Base-by-base conservation (phyloP, 2,888 invertebrate species). In the Agrotis exclamationis region DNA sequence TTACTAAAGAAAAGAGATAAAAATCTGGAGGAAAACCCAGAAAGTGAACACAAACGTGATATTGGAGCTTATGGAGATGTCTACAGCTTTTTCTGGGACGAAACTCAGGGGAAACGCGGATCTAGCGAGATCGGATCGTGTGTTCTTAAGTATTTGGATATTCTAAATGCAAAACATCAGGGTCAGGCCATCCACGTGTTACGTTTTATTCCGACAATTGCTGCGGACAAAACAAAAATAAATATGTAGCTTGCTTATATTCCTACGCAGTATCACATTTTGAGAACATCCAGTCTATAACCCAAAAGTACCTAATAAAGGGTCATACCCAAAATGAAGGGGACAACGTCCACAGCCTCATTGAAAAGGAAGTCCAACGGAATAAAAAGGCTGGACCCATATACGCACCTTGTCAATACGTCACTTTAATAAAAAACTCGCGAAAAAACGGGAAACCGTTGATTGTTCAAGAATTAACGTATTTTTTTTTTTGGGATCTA, bases 321-420 rank as follows among this genome's bases (percentile, higher is more conserved):
- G 24, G 24, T 24, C 24, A 24, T 24, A 24, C 24, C 24, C 24
- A 24, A 24, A 24, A 24, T 3, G 2, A 24, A 24, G 24, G 24
- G 24, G 24, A 24, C 24, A 24, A 73, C n/a, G 73, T 88, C 22
- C 87, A 90, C 70, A 86, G 86, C 65, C 80, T 87, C 24, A 88
- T 85, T 66, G 87, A 89, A 70, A 85, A 83, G 62, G 82, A 86
- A 75, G 77, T 87, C 48, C 85, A 81, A 78, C 79, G 80, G 54
- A 80, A 85, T 68, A 57, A 83, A 59, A 85, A 79, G 73, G 77
- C 85, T 50, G 84, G 79, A 58, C 83, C 85, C 24, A 84, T 85
- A n/a, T n/a, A n/a, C n/a, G n/a, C n/a, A 67, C 85, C 86, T 33
- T 59, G 70, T 56, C 76, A 76, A 67, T 60, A 44, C n/a, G 60